Base-by-base conservation (phyloP, 2,888 invertebrate genomes). In the Hemicrepidius hirtus region DNA sequence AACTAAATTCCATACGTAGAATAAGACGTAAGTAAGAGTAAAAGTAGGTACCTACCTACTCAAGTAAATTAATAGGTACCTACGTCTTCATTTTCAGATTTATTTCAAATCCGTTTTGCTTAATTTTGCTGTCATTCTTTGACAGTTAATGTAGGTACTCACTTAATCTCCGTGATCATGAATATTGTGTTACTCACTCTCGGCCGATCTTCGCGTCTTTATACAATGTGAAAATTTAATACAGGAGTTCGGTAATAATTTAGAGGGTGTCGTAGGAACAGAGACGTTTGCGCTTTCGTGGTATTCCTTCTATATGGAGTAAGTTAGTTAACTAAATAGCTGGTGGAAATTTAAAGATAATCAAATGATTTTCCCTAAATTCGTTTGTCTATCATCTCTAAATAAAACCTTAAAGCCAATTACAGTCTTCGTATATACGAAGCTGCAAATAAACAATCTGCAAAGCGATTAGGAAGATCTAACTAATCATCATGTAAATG, bases 401-500 rank as follows among this genome's bases (percentile, higher is more conserved):
- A 16, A 44, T 50, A 50, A 28, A 49, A 20, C 18, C 20, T 2
- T 24, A 50, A 21, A 12, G 24, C 24, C 21, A 50, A 21, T 9
- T 21, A 50, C 3, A 24, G 20, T 21, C 24, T 1, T 21, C 28
- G 10, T 50, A 12, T 21, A 20, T 20, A 20, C 37, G 16, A 13
- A 20, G 12, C 49, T 21, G 49, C 53, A 53, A 49, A 65, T 65
- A 65, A 65, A 65, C 64, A 65, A 65, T 66, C 57, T 66, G 41
- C 49, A 66, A 57, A 13, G 28, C 49, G 62, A 71, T 71, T 60
- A 50, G 40, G 40, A 24, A 68, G 68, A 67, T 68, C 37, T 49
- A 49, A 72, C 72, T 68, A 72, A 72, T 72, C 72, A 72, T 72
- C 67, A 67, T 72, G 67, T 72, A 72, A 72, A 72, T 69, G 67